These are phyloP conservation scores for Polyploca ridens DNA, from an alignment of 2,888 invertebrate species.

Conservation along the genomic window DNA sequence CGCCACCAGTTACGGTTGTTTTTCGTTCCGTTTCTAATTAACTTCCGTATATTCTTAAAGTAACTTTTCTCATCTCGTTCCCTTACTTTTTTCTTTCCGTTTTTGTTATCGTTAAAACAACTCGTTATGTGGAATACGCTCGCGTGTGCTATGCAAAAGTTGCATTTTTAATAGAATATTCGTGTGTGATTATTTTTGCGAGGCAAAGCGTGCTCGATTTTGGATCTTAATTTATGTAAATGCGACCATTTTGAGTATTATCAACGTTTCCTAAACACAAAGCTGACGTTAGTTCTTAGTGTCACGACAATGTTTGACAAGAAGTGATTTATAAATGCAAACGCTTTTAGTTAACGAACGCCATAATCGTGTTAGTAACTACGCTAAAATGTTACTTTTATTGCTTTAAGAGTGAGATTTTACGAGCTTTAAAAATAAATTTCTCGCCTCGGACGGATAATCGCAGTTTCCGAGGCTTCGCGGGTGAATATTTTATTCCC, in stretches of 20 bases:
- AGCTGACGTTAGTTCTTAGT: constrained; percentile 63
- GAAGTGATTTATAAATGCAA: constrained; percentile 63
- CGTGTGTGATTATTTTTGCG: constrained; percentile 66
- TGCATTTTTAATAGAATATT: constrained; percentile 55
- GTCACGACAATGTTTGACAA: constrained; percentile 68
- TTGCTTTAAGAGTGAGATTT: constrained; percentile 80
- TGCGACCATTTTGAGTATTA: constrained; percentile 53
- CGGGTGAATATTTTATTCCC: constrained; percentile 71
- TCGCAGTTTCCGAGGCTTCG: constrained; percentile 64
- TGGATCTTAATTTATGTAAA: constrained; percentile 64
- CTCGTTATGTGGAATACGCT: constrained; percentile 73
- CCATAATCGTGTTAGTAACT: constrained; percentile 67
- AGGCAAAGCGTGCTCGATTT: constrained; percentile 54
- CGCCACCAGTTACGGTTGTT: constrained; percentile 85
- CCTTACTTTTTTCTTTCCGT: constrained; percentile 64
- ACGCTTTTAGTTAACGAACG: constrained; percentile 57
- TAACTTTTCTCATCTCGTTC: constrained; percentile 83
- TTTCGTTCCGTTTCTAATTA: constrained; percentile 84
- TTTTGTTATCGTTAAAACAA: constrained; percentile 59
- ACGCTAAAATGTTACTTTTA: constrained; percentile 81
- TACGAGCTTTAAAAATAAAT: constrained; percentile 82
- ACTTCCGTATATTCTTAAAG: constrained; percentile 83
- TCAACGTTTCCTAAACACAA: constrained; percentile 50
- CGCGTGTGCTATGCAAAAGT: constrained; percentile 74
- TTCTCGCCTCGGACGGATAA: constrained; percentile 67